phyloP scores from a whole-genome alignment of 2,888 invertebrate species.

The Antitype chi region DNA sequence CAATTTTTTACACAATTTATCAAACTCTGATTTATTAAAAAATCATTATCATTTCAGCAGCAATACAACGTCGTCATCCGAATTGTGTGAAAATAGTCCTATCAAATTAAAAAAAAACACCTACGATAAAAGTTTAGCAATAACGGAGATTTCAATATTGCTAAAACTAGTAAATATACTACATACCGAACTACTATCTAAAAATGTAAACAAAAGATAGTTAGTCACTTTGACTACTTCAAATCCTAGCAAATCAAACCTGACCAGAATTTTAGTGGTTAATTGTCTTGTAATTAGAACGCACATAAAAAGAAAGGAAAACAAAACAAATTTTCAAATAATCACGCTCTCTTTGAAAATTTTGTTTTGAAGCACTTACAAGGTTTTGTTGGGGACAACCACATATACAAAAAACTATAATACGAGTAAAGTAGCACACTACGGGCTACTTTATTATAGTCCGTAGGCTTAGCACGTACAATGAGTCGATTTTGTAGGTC shows the following conservation, averaged over 20 bases:
- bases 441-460: not conserved
- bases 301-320: not conserved
- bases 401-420: not conserved
- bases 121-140: not conserved
- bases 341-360: no score
- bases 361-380: not conserved
- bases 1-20: not conserved
- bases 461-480: conserved; percentile 1
- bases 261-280: not conserved
- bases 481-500: conserved; percentile 18
- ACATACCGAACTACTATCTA: not conserved
- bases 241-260: no score
- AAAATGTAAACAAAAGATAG: not conserved
- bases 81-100: not conserved
- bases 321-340: no score
- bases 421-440: no score
- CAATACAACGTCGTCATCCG: not conserved
- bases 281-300: not conserved
- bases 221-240: not conserved
- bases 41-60: not conserved
- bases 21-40: not conserved
- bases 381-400: not conserved
- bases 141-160: not conserved
- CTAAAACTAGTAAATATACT: not conserved
- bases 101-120: not conserved